phyloP scores from a whole-genome alignment of 1,140 invertebrate species.

The Ceratosolen solmsi region DNA sequence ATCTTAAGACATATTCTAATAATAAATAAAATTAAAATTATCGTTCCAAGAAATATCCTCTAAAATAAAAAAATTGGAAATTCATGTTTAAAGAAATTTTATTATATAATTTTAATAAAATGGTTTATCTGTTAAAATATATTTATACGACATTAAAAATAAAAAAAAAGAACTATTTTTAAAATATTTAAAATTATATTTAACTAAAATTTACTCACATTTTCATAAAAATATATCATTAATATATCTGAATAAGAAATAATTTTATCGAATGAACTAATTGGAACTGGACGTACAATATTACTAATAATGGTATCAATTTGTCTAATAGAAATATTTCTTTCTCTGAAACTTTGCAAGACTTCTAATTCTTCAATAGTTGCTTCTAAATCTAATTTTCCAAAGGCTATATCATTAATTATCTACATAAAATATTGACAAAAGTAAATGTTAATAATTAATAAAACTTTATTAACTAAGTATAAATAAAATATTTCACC shows the following conservation, averaged over 20 bases:
- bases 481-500: conserved; percentile 48
- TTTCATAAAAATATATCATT: conserved; percentile 41
- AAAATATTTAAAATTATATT: not conserved
- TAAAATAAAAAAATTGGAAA: conserved; percentile 53
- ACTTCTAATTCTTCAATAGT: conserved; percentile 56
- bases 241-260: conserved; percentile 39
- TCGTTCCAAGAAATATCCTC: conserved; percentile 53
- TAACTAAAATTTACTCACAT: conserved; percentile 54
- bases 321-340: conserved; percentile 58
- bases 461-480: conserved; percentile 8
- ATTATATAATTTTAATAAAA: too few relatives aligned
- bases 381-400: conserved; percentile 56
- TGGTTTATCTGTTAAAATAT: too few relatives aligned
- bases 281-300: conserved; percentile 53
- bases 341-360: conserved; percentile 56
- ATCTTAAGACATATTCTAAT: conserved; percentile 49
- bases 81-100: too few relatives aligned
- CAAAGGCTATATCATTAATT: conserved; percentile 52
- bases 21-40: conserved; percentile 46
- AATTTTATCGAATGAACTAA: conserved; percentile 40
- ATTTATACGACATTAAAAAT: too few relatives aligned
- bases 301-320: conserved; percentile 60
- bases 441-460: not conserved
- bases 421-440: conserved; percentile 51
- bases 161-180: too few relatives aligned